A percentile compares a stretch with the other conserved stretches of the same genome.
Evolutionary conservation across 2,113 vertebrate species (phyloP).

Genomic region (Guaruba guarouba): DNA sequence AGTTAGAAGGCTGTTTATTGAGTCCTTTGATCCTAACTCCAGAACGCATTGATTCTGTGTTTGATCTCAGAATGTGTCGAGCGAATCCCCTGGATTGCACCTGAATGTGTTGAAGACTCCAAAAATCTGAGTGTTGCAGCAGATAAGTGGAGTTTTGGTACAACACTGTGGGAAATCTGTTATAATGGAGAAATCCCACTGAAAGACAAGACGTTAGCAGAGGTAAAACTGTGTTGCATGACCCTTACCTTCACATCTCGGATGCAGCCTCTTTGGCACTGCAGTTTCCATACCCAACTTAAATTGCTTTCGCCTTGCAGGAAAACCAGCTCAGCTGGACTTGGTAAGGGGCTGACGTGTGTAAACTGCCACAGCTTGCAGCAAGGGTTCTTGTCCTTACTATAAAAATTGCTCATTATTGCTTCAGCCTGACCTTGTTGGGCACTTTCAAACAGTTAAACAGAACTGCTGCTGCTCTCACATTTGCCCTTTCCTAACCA

Average conservation of each 20-base stretch:
- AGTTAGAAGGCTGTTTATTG: neutral
- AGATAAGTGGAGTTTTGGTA: conserved; percentile 98
- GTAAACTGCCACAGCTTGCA: neutral
- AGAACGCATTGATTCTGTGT: neutral
- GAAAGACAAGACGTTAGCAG: conserved; percentile 94
- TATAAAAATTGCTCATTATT: neutral
- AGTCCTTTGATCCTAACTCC: neutral
- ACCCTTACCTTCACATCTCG: neutral
- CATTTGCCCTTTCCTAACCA: neutral
- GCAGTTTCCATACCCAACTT: neutral
- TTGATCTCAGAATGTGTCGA: conserved; percentile 85
- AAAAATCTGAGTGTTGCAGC: conserved; percentile 87
- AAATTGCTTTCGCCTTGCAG: neutral
- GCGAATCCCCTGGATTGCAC: conserved; percentile 95
- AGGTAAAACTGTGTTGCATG: conserved; percentile 72
- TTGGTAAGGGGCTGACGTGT: neutral
- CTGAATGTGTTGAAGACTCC: conserved; percentile 87
- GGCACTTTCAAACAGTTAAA: neutral
- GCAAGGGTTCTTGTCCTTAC: neutral
- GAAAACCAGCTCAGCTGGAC: neutral
- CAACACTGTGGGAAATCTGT: conserved; percentile 98
- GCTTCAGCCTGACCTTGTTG: neutral
- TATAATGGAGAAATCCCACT: conserved; percentile 93
- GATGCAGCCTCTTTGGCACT: neutral
- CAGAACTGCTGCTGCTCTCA: neutral